These are phyloP conservation scores for Papilio protenor DNA, from an alignment of 2,888 invertebrate species.

Conservation along the genomic window DNA sequence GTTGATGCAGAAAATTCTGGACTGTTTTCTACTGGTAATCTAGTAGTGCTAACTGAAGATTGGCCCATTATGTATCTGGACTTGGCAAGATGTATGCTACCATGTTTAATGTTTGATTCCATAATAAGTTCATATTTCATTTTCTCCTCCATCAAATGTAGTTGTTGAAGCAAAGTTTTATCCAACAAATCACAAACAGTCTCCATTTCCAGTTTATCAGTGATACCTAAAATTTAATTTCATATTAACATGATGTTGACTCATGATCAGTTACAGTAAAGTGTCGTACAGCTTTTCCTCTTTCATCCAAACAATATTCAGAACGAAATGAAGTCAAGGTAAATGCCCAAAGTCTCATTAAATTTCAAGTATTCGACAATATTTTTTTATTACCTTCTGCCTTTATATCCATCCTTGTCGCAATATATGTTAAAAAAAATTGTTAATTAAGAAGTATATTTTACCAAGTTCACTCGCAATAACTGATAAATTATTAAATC, in stretches of 20 bases:
- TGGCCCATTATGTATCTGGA: slow-evolving; percentile 91
- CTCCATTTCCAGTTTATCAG: slow-evolving; percentile 52
- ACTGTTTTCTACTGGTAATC: slow-evolving; percentile 88
- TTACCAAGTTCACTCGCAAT: not conserved
- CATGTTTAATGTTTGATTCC: slow-evolving; percentile 88
- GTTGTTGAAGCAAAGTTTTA: slow-evolving; percentile 86
- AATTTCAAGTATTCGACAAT: not conserved
- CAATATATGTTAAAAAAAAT: not conserved
- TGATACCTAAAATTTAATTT: slow-evolving; percentile 5
- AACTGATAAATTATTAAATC: not conserved
- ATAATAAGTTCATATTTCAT: slow-evolving; percentile 87
- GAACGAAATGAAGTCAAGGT: not conserved
- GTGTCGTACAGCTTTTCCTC: not conserved
- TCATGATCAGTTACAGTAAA: not conserved
- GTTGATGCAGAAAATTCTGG: slow-evolving; percentile 73
- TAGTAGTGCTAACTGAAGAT: slow-evolving; percentile 87
- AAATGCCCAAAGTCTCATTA: not conserved
- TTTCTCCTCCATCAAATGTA: slow-evolving; percentile 90
- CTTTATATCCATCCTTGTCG: not conserved
- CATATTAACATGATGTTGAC: not conserved
- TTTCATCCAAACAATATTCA: not conserved
- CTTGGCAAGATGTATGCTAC: slow-evolving; percentile 90
- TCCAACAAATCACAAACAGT: slow-evolving; percentile 86
- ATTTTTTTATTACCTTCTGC: not conserved
- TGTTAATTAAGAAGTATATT: not conserved